Evolutionary conservation across 2,797 vertebrate genomes (phyloP), one percentile per base, ranked within the genome.

Genomic region (Pangasius djambal): DNA sequence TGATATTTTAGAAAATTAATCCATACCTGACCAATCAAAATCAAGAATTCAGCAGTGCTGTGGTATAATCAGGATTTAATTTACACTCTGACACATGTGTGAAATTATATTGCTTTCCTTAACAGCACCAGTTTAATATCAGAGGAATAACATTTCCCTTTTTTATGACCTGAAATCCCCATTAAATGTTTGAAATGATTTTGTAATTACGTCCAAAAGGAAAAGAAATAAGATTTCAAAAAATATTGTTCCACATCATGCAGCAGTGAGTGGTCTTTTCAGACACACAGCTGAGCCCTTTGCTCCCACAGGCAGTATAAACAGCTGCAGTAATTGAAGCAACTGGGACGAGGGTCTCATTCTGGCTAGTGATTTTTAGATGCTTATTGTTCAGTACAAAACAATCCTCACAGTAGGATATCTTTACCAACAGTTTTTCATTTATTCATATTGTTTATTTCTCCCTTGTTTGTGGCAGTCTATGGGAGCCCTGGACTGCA

Each of bases 251-350:
- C 31, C 55, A 59, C 9, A 59, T 82, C 78, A 22, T 61, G 31
- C 34, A 75, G 75, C 72, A 72, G 63, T 82, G 31, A 82, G 74
- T 48, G 52, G 34, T 20, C 18, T 65, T 59, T 87, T 85, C 65
- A 89, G 77, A 88, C 61, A 82, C 44, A 37, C 75, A 87, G 86
- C 69, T 82, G 82, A 90, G 86, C 78, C 52, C 82, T 48, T 65
- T 37, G 40, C 20, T 78, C 75, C 78, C 44, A 16, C 63, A 75
- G 44, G 84, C 74, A 59, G 12, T 12, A 78, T 78, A 55, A 87
- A 86, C 18, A 55, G 69, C 87, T 87, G 48, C 74, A 85, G 55
- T 88, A 69, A 86, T 86, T 81, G 83, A 88, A 87, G 83, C 52
- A 88, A 86, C 83, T 65, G 34, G 44, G 75, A 31, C 20, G 18